These are phyloP conservation scores for Lethenteron camtschaticum DNA, from an alignment of 2,113 vertebrate genomes.

Conservation along the genomic window DNA sequence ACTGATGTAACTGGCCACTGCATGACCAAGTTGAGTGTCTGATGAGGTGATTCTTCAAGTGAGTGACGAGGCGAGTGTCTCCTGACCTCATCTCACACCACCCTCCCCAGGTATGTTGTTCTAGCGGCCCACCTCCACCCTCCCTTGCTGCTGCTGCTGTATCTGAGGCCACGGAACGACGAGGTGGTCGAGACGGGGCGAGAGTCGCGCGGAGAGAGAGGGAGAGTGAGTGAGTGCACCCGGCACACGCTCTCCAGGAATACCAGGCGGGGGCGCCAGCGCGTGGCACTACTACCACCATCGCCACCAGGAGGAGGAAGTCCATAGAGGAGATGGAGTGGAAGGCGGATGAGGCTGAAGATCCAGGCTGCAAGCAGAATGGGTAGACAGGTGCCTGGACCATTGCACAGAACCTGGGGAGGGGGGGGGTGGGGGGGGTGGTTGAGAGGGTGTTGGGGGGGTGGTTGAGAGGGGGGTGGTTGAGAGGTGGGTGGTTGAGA, in stretches of 20 bases:
- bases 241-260: conserved; percentile 3
- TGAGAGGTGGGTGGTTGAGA: too few species aligned
- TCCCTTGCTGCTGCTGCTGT: too few species aligned
- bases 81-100: too few species aligned
- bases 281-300: background rate
- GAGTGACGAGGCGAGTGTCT: too few species aligned
- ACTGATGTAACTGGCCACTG: background rate
- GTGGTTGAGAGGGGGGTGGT: too few species aligned
- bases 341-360: background rate
- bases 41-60: too few species aligned
- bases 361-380: background rate
- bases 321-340: background rate
- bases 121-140: too few species aligned
- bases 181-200: background rate
- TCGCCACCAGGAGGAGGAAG: background rate
- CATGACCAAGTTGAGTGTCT: too few species aligned
- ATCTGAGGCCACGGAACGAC: background rate
- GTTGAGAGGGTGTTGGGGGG: too few species aligned
- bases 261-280: background rate
- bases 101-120: too few species aligned
- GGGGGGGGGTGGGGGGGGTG: too few species aligned
- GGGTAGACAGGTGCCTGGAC: background rate
- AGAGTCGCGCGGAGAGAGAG: background rate
- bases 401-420: conserved; percentile 4
- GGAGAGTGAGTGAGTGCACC: conserved; percentile 1